Conservation (phyloP, 2,888 invertebrate species). For the Ennomos erosarius region DNA sequence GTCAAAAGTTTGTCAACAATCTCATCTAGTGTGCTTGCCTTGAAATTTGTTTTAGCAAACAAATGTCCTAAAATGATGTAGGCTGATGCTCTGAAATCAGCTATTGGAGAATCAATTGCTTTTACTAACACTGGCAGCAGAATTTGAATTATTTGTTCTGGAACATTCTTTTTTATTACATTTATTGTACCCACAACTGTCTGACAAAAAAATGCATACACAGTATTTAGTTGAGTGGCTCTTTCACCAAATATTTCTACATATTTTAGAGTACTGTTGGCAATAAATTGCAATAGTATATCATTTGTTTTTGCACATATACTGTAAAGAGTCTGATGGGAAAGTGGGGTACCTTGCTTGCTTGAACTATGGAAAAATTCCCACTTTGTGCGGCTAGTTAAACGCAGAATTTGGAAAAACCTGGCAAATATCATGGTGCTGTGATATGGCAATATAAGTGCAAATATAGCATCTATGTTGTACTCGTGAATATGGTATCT, state of each 20-base stretch:
- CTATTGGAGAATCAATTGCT: constrained; percentile 88
- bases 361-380: constrained; percentile 28
- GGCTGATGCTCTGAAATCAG: constrained; percentile 90
- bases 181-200: constrained; percentile 90
- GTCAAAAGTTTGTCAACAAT: constrained; percentile 79
- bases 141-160: constrained; percentile 88
- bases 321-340: constrained; percentile 89
- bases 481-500: constrained; percentile 95
- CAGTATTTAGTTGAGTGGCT: constrained; percentile 87
- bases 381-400: constrained; percentile 87
- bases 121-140: constrained; percentile 89
- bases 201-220: constrained; percentile 93
- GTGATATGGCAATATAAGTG: constrained; percentile 95
- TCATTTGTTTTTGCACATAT: constrained; percentile 84
- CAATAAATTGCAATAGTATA: constrained; percentile 64
- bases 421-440: constrained; percentile 95
- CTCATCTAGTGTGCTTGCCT: constrained; percentile 86
- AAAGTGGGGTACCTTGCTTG: constrained; percentile 86
- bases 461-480: constrained; percentile 92
- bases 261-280: constrained; percentile 63
- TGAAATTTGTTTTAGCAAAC: constrained; percentile 86
- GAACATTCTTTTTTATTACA: constrained; percentile 70
- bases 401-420: constrained; percentile 90
- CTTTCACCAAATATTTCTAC: constrained; percentile 86
- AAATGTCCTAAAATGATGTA: constrained; percentile 91